phyloP scores from a whole-genome alignment of 2,888 invertebrate species.

The Spilosoma lubricipeda region DNA sequence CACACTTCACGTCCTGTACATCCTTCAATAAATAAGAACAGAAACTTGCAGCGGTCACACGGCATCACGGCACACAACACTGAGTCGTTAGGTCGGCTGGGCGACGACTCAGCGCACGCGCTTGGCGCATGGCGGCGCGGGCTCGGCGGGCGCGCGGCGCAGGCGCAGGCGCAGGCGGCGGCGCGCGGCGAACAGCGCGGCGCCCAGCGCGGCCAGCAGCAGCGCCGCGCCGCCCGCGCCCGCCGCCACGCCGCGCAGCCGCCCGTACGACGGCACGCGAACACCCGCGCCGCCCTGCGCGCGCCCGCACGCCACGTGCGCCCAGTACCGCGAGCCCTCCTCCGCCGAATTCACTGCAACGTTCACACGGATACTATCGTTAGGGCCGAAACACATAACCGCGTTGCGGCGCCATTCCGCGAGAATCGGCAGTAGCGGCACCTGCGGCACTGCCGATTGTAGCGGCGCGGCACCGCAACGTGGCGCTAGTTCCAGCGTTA shows the following conservation, averaged over 20 bases:
- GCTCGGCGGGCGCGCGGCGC: conserved; percentile 83
- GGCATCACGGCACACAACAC: conserved; percentile 5
- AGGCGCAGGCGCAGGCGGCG: conserved; percentile 86
- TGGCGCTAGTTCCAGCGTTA: neutral
- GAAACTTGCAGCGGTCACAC: conserved; percentile 23
- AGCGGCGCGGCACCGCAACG: too few species aligned
- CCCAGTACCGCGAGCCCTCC: conserved; percentile 91
- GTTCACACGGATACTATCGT: neutral
- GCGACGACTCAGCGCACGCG: conserved; percentile 50
- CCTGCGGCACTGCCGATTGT: too few species aligned
- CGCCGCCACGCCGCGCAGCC: conserved; percentile 87
- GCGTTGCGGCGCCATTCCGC: too few species aligned
- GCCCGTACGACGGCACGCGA: conserved; percentile 81
- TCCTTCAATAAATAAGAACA: conserved; percentile 48
- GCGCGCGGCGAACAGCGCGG: conserved; percentile 69
- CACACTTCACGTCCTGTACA: conserved; percentile 22
- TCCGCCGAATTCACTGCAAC: conserved; percentile 88
- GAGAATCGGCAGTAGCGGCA: too few species aligned
- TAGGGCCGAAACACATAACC: neutral
- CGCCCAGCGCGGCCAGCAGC: conserved; percentile 81
- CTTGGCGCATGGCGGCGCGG: conserved; percentile 46
- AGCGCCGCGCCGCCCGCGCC: conserved; percentile 82
- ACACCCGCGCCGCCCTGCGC: conserved; percentile 89
- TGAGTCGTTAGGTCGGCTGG: conserved; percentile 13
- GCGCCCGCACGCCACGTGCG: conserved; percentile 89